Evolutionary conservation across 2,797 vertebrate genomes (phyloP).

Genomic region (Myotis planiceps): DNA sequence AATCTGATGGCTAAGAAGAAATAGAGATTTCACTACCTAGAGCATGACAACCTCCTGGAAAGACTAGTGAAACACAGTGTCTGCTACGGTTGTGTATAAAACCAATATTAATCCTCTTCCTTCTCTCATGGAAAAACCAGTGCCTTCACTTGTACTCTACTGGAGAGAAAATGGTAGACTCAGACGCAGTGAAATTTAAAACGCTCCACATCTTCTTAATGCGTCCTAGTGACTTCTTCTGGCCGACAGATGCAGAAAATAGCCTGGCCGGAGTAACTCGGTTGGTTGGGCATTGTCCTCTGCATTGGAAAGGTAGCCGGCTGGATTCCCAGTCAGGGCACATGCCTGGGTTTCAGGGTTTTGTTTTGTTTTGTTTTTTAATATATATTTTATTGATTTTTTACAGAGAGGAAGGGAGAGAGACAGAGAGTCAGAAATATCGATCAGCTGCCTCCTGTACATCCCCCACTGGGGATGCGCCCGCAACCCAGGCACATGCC

Average conservation of each 20-base stretch:
- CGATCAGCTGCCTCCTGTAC: too few species aligned
- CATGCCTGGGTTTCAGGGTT: neutral
- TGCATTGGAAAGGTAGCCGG: neutral
- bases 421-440: too few species aligned
- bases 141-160: neutral
- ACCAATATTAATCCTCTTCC: neutral
- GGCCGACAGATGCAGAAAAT: neutral
- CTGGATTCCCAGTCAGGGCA: neutral
- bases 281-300: neutral
- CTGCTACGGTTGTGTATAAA: neutral
- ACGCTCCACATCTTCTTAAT: neutral
- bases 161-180: neutral
- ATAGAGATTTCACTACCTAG: neutral
- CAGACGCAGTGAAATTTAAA: neutral
- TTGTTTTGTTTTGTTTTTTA: too few species aligned
- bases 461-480: too few species aligned
- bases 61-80: neutral
- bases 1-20: slow-evolving; percentile 6
- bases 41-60: neutral
- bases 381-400: too few species aligned
- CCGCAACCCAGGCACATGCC: too few species aligned
- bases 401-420: too few species aligned
- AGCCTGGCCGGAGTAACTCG: neutral
- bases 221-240: neutral
- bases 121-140: neutral